A percentile compares a stretch with the other conserved stretches of the same genome.
phyloP scores from a whole-genome alignment of 2,888 invertebrate species.

The Cataglyphis cursor region DNA sequence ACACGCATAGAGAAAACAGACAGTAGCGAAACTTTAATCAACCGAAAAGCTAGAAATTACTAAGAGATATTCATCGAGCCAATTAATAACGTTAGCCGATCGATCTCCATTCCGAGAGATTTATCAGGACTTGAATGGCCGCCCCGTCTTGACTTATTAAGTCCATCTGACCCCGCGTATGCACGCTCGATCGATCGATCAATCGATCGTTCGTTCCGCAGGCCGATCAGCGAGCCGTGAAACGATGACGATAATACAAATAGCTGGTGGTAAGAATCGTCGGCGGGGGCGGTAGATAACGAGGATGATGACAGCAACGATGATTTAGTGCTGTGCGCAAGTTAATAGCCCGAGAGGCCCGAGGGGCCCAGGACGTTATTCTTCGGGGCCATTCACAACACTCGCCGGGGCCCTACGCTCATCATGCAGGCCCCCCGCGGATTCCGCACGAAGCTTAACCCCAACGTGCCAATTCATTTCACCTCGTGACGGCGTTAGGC shows the following conservation, averaged over 20 bases:
- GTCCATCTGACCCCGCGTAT: constrained; percentile 25
- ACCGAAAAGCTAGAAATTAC: constrained; percentile 10
- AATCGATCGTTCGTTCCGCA: constrained; percentile 41
- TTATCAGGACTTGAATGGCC: constrained; percentile 22
- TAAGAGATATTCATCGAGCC: background rate
- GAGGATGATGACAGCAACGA: constrained; percentile 86
- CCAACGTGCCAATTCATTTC: constrained; percentile 80
- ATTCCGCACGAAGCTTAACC: constrained; percentile 77
- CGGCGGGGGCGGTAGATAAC: constrained; percentile 83
- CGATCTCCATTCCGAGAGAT: constrained; percentile 37
- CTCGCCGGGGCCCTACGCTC: constrained; percentile 65
- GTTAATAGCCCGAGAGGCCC: constrained; percentile 81
- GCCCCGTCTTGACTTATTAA: constrained; percentile 33
- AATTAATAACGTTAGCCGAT: constrained; percentile 40
- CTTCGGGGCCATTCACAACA: constrained; percentile 84
- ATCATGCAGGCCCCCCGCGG: constrained; percentile 78
- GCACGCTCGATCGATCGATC: constrained; percentile 24
- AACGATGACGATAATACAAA: constrained; percentile 67
- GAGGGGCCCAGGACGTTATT: constrained; percentile 78
- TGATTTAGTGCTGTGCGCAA: constrained; percentile 84
- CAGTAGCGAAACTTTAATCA: background rate
- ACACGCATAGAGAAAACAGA: background rate
- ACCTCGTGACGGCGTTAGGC: constrained; percentile 73
- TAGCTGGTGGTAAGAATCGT: constrained; percentile 76
- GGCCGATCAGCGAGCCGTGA: constrained; percentile 49